Evolutionary conservation across 2,888 invertebrate species (phyloP).

Genomic region (Aspidiotus rigidus): DNA sequence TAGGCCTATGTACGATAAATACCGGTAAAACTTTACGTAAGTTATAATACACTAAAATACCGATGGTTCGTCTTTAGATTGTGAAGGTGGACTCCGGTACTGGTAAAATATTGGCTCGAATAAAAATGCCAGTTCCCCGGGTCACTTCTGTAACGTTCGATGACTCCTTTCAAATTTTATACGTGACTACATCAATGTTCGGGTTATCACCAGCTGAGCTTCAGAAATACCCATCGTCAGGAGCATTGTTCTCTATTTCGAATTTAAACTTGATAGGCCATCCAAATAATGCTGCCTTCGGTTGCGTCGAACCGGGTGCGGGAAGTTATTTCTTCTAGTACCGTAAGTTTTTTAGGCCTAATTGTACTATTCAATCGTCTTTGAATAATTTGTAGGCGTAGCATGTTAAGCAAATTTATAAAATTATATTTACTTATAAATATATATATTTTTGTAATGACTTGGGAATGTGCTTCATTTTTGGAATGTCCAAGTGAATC

Average conservation of each 20-base stretch:
- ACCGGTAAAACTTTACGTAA: not conserved
- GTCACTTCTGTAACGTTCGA: constrained; percentile 64
- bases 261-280: constrained; percentile 45
- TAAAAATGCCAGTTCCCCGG: constrained; percentile 52
- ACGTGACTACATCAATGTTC: constrained; percentile 53
- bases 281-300: constrained; percentile 7
- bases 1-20: not conserved
- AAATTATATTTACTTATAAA: too few relatives aligned
- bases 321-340: too few relatives aligned
- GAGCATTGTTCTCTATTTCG: constrained; percentile 45
- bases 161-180: constrained; percentile 55
- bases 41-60: not conserved
- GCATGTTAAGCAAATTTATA: too few relatives aligned
- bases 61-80: constrained; percentile 45
- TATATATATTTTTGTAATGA: too few relatives aligned
- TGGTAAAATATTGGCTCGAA: constrained; percentile 49
- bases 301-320: not conserved
- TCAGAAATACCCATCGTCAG: constrained; percentile 45
- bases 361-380: too few relatives aligned
- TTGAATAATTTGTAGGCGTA: too few relatives aligned
- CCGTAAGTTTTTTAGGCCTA: too few relatives aligned
- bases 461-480: too few relatives aligned
- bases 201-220: constrained; percentile 47
- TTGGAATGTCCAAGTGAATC: too few relatives aligned
- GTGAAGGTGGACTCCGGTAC: constrained; percentile 52